A percentile compares a stretch with the other conserved stretches of the same genome.
phyloP scores from a whole-genome alignment of 2,888 invertebrate genomes.

The Abrostola triplasia region DNA sequence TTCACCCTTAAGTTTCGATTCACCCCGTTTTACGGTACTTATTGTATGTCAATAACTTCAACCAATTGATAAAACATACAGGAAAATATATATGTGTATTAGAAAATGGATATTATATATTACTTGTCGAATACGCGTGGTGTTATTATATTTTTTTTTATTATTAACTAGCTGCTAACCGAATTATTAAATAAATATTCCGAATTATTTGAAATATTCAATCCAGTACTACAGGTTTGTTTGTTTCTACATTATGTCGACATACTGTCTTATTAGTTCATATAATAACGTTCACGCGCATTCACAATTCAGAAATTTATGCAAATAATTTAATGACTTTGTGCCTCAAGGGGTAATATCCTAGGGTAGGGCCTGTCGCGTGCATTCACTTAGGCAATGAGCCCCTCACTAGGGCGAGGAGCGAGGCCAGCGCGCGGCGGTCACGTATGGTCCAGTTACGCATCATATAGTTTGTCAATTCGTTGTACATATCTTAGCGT shows the following conservation, averaged over 20 bases:
- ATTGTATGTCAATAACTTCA: slow-evolving; percentile 35
- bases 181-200: too few relatives aligned
- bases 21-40: too few relatives aligned
- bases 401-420: not conserved
- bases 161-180: too few relatives aligned
- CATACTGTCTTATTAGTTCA: not conserved
- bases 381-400: too few relatives aligned
- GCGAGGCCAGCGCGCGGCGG: slow-evolving; percentile 7
- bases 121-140: slow-evolving; percentile 3
- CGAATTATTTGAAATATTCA: too few relatives aligned
- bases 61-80: slow-evolving; percentile 23
- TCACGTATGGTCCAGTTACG: slow-evolving; percentile 53
- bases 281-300: slow-evolving; percentile 2
- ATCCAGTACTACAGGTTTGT: too few relatives aligned
- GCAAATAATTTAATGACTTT: slow-evolving; percentile 14
- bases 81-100: slow-evolving; percentile 22
- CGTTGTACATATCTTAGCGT: slow-evolving; percentile 67
- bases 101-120: slow-evolving; percentile 16
- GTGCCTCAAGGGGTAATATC: slow-evolving; percentile 15
- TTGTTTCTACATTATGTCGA: not conserved
- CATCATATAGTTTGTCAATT: slow-evolving; percentile 66
- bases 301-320: slow-evolving; percentile 3
- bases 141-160: too few relatives aligned
- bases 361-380: slow-evolving; percentile 25
- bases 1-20: too few relatives aligned